Percentiles rank a stretch among this genome's conserved stretches.
These are phyloP conservation scores for Glossosoma conforme DNA, from an alignment of 1,140 invertebrate species.

Conservation along the genomic window DNA sequence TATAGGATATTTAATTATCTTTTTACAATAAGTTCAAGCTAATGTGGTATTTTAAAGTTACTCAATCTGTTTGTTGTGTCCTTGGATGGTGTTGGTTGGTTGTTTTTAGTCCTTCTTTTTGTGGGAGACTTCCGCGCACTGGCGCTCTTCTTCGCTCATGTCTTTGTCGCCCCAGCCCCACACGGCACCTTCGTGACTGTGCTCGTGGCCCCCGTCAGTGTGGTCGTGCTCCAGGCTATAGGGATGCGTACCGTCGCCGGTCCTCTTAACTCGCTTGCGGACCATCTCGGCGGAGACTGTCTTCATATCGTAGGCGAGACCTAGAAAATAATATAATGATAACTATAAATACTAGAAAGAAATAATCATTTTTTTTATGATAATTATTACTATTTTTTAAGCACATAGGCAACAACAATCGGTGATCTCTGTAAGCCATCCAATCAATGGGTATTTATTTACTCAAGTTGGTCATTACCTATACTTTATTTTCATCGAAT, in stretches of 20 bases:
- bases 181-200: slow-evolving; percentile 44
- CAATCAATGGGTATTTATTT: slow-evolving; percentile 35
- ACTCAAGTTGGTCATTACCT: no score
- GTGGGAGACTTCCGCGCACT: slow-evolving; percentile 39
- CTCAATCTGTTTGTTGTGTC: no score
- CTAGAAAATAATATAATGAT: slow-evolving; percentile 38
- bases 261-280: slow-evolving; percentile 54
- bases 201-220: slow-evolving; percentile 32
- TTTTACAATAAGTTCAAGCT: no score
- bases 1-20: no score
- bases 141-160: slow-evolving; percentile 44
- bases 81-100: no score
- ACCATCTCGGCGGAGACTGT: slow-evolving; percentile 65
- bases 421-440: background rate
- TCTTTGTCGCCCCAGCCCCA: slow-evolving; percentile 50
- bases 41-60: no score
- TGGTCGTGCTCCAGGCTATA: slow-evolving; percentile 32
- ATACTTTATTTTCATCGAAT: no score
- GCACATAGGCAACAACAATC: no score
- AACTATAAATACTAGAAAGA: background rate
- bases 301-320: slow-evolving; percentile 68
- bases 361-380: background rate
- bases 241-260: slow-evolving; percentile 64
- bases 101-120: slow-evolving; percentile 25
- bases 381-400: no score